These are phyloP conservation scores for Tinea pellionella DNA, from an alignment of 2,888 invertebrate species.

Conservation along the genomic window DNA sequence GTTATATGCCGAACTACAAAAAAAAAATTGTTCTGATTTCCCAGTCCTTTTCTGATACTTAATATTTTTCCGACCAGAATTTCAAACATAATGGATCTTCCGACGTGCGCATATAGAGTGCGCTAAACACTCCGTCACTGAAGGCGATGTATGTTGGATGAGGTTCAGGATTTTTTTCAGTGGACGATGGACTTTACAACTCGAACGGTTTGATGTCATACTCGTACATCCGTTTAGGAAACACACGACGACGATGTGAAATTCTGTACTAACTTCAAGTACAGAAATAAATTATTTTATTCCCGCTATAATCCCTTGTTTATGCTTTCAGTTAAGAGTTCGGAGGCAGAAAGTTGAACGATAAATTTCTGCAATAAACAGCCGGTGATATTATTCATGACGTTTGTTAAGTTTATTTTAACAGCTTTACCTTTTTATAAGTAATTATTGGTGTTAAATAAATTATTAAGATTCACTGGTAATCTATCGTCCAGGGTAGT, in stretches of 20 bases:
- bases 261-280: constrained; percentile 6
- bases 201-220: too few relatives aligned
- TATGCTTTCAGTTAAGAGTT: constrained; percentile 56
- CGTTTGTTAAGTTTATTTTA: constrained; percentile 55
- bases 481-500: too few relatives aligned
- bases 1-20: too few relatives aligned
- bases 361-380: constrained; percentile 59
- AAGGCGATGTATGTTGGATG: too few relatives aligned
- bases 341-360: constrained; percentile 47
- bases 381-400: constrained; percentile 60
- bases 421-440: constrained; percentile 45
- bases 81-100: too few relatives aligned
- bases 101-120: too few relatives aligned
- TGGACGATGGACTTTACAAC: neutral
- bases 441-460: constrained; percentile 26
- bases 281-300: constrained; percentile 44
- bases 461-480: too few relatives aligned
- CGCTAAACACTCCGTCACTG: too few relatives aligned
- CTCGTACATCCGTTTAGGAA: neutral
- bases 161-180: too few relatives aligned
- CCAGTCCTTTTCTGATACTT: too few relatives aligned
- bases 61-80: too few relatives aligned
- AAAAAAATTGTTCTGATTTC: too few relatives aligned
- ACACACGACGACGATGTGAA: neutral
- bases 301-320: constrained; percentile 46